Evolutionary conservation across 2,888 invertebrate species (phyloP).

Genomic region (Lasioglossum marginatum): DNA sequence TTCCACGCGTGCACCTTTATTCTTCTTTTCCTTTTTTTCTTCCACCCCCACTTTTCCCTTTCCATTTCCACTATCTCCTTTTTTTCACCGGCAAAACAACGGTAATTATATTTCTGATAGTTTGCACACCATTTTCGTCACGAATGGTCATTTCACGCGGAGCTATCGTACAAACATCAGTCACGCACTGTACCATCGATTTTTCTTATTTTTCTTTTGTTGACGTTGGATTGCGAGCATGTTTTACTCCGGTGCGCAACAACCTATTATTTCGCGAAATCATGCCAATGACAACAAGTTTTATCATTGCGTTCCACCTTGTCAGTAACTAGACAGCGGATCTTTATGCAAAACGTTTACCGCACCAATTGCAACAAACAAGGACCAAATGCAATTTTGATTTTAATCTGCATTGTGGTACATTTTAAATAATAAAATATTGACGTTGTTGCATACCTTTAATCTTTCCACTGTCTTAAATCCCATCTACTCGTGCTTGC

Average conservation of each 20-base stretch:
- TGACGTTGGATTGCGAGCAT: not conserved
- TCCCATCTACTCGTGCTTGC: no score
- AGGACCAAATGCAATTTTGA: no score
- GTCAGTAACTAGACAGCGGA: not conserved
- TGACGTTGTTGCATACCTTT: no score
- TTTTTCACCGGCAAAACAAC: not conserved
- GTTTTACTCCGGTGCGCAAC: not conserved
- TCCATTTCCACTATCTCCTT: not conserved
- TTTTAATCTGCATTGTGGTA: no score
- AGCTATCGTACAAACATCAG: not conserved
- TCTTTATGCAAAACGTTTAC: not conserved
- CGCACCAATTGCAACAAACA: not conserved
- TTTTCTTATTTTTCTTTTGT: not conserved
- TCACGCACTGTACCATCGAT: not conserved
- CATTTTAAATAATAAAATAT: no score
- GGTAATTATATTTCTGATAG: slow-evolving; percentile 11
- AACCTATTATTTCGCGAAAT: not conserved
- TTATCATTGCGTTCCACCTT: not conserved
- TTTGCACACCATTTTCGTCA: not conserved
- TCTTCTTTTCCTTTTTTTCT: not conserved
- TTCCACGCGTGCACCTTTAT: slow-evolving; percentile 31
- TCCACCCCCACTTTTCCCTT: slow-evolving; percentile 25
- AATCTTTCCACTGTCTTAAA: no score
- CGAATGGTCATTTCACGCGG: not conserved
- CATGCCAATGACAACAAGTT: not conserved